Evolutionary conservation across 2,888 invertebrate species (phyloP), one percentile per base, ranked within the genome.

Genomic region (Frankliniella intonsa): DNA sequence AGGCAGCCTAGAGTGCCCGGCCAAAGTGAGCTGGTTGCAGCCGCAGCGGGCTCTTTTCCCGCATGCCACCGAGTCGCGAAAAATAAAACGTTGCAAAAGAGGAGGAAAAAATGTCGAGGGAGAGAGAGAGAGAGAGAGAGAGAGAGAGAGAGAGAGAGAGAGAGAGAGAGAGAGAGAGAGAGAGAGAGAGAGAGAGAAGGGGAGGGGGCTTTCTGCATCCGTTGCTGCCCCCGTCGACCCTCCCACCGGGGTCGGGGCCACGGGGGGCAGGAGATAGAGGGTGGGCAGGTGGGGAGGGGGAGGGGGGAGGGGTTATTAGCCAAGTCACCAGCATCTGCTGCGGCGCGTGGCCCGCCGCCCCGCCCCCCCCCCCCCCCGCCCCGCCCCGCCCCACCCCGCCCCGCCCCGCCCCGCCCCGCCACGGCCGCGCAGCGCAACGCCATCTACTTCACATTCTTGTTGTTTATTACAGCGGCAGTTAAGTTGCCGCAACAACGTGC

Each of bases 401-500:
- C 17, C 7, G 62, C 62, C 17, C 62, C 11, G 62, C 2, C 62
- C 62, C 17, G 14, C 14, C 62, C 11, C n/a, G 69, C 22, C 69
- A 3, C 22, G 69, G n/a, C 69, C 17, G 19, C n/a, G n/a, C n/a
- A n/a, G n/a, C n/a, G n/a, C n/a, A n/a, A 12, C 12, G 51, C n/a
- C 65, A 22, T 19, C 69, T 22, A 69, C 69, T 69, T 69, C 69
- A 69, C 69, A 69, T 69, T 69, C 69, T 69, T 69, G 69, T 69
- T 69, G 69, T 69, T 69, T 69, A 69, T 69, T 69, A 69, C 69
- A 69, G 22, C 69, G 69, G 69, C 69, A 22, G 69, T 69, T 69
- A 69, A 69, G 69, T 69, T 69, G 69, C 69, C 69, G 69, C 69
- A 69, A 69, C 69, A 69, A 69, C 69, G 69, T 69, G 55, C 55